Base-by-base conservation (phyloP, 2,113 vertebrate genomes). In the Caloenas nicobarica region DNA sequence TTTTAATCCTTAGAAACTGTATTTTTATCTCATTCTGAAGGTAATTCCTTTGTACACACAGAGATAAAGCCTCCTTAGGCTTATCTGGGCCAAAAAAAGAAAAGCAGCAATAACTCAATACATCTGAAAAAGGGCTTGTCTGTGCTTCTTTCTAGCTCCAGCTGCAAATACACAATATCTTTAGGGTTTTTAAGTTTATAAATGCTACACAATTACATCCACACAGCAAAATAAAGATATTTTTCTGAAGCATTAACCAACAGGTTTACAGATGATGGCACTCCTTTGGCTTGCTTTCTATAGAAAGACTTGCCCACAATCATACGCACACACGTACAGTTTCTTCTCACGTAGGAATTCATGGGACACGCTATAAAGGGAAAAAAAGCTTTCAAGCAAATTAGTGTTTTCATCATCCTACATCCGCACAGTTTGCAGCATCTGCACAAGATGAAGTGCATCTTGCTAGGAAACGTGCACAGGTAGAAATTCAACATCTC, bases 1-100 rank as follows among this genome's bases (percentile, higher is more conserved):
- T 88, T 80, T 88, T 73, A 95, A 93, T 85, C 70, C 80, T 78
- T 65, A 95, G 91, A 88, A 96, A 88, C 29, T 61, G 5, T 33
- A 80, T 69, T 96, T 79, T 72, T 83, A 80, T 80, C 77, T 93
- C 51, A 42, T 82, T 91, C 72, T 70, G 64, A 94, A 81, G 72
- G 56, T 34, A 84, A 86, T 82, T 88, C 81, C 82, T 91, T 91
- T 93, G 80, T 94, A 88, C 40, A 93, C 21, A 66, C 1, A 79
- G 70, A 77, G 54, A 58, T 80, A 71, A 84, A 88, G 23, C 73
- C 65, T 96, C 71, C 68, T 92, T 31, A 53, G 56, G 62, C 74
- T 93, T 87, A 86, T 82, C 38, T 81, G 42, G 4, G 34, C 29
- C 5, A 15, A 21, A 72, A 57, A 36, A 54, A 26, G 44, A 17